phyloP scores from a whole-genome alignment of 2,797 vertebrate species.

The Moxostoma hubbsi region DNA sequence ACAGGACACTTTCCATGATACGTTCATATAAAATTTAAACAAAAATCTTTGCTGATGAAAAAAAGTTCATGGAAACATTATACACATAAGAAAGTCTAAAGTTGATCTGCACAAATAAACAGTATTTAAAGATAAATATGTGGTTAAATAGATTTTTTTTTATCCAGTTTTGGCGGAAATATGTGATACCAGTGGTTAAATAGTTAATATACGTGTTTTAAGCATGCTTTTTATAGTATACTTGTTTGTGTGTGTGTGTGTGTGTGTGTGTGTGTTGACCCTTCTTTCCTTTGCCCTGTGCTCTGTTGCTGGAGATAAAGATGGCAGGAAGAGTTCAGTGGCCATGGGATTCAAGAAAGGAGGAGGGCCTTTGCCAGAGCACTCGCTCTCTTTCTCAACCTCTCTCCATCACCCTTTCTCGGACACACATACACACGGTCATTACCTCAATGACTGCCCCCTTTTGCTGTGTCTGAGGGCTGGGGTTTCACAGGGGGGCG shows the following conservation, averaged over 20 bases:
- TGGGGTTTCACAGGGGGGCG: slow-evolving; percentile 58
- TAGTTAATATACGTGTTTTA: slow-evolving; percentile 27
- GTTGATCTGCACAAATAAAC: no score
- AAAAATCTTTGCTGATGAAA: no score
- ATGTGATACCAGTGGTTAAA: slow-evolving; percentile 12
- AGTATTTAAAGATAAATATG: neutral
- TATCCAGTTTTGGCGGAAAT: neutral
- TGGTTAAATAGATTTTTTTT: neutral
- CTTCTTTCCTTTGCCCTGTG: slow-evolving; percentile 30
- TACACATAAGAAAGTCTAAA: no score
- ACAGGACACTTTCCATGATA: no score
- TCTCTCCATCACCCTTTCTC: slow-evolving; percentile 33
- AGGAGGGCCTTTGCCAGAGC: slow-evolving; percentile 52
- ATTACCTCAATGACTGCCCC: slow-evolving; percentile 49
- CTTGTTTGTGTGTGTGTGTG: slow-evolving; percentile 20
- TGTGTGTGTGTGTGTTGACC: slow-evolving; percentile 25
- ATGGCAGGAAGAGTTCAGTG: slow-evolving; percentile 48
- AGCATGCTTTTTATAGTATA: slow-evolving; percentile 45
- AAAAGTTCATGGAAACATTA: no score
- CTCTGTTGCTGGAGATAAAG: slow-evolving; percentile 40
- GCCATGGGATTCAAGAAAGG: slow-evolving; percentile 45
- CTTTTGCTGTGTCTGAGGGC: slow-evolving; percentile 50
- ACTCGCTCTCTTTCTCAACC: slow-evolving; percentile 18
- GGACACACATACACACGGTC: slow-evolving; percentile 32
- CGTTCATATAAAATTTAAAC: no score